A percentile compares a stretch with the other conserved stretches of the same genome.
These are phyloP conservation scores for Nipponacmea schrenckii DNA, from an alignment of 2,888 invertebrate species.

Conservation along the genomic window DNA sequence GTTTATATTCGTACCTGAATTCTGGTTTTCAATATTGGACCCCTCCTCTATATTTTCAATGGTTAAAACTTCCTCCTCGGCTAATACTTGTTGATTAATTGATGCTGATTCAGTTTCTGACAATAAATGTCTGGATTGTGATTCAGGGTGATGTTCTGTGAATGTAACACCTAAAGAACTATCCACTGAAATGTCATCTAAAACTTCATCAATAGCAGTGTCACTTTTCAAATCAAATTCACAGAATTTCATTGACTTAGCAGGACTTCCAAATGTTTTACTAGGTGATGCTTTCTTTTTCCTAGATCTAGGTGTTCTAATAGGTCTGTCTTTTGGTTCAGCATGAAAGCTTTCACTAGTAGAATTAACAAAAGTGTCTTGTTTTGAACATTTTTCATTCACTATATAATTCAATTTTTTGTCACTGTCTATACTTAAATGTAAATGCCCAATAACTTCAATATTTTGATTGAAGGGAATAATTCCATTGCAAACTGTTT, in stretches of 20 bases:
- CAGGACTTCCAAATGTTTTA: too few relatives aligned
- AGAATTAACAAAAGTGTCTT: background rate
- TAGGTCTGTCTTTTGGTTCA: background rate
- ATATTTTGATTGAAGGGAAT: background rate
- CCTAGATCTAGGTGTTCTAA: too few relatives aligned
- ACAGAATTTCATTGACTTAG: too few relatives aligned
- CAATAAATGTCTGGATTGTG: too few relatives aligned
- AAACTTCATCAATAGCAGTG: background rate
- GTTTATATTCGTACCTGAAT: too few relatives aligned
- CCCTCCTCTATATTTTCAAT: too few relatives aligned
- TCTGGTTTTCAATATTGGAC: too few relatives aligned
- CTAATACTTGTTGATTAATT: too few relatives aligned
- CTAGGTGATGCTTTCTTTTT: too few relatives aligned
- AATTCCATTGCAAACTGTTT: background rate
- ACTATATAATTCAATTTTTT: conserved; percentile 3
- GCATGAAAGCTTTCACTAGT: conserved; percentile 1
- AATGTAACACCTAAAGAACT: background rate
- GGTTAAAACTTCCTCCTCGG: too few relatives aligned
- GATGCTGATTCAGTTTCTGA: too few relatives aligned
- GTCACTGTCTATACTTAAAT: background rate
- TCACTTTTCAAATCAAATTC: background rate
- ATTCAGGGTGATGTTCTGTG: background rate
- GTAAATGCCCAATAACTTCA: background rate
- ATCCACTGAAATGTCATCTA: background rate
- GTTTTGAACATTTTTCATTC: background rate